Evolutionary conservation across 2,113 vertebrate genomes (phyloP).

Genomic region (Prionailurus bengalensis): DNA sequence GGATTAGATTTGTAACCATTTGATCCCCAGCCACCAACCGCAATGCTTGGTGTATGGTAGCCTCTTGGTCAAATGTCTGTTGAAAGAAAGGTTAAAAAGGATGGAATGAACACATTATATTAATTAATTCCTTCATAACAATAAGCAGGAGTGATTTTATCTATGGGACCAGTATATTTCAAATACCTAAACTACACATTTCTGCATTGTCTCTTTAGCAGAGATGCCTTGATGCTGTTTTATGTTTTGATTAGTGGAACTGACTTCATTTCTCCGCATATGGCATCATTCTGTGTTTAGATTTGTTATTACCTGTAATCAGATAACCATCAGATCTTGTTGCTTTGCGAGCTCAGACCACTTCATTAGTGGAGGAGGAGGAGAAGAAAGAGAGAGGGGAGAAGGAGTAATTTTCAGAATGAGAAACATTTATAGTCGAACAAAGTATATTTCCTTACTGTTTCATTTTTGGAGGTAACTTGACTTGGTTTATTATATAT

Average conservation of each 20-base stretch:
- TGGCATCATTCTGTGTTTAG: neutral
- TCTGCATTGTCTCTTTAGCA: neutral
- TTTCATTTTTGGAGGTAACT: neutral
- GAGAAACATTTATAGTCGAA: neutral
- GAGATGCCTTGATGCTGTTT: neutral
- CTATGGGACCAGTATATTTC: too few relatives aligned
- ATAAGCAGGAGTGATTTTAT: neutral
- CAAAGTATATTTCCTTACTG: neutral
- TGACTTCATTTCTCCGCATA: neutral
- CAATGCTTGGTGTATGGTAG: too few relatives aligned
- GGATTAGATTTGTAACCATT: neutral
- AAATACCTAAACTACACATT: neutral
- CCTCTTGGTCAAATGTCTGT: neutral
- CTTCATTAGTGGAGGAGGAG: neutral
- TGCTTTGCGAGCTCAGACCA: neutral
- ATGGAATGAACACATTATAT: neutral
- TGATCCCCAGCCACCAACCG: neutral
- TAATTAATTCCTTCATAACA: neutral
- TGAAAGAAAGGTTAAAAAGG: neutral
- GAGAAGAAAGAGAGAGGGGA: neutral
- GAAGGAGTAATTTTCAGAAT: neutral
- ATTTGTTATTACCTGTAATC: neutral
- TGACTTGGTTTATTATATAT: neutral
- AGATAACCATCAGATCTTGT: neutral
- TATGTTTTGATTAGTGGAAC: neutral